These are phyloP conservation scores for Philopedon plagiatum DNA, from an alignment of 2,888 invertebrate genomes.

Conservation along the genomic window DNA sequence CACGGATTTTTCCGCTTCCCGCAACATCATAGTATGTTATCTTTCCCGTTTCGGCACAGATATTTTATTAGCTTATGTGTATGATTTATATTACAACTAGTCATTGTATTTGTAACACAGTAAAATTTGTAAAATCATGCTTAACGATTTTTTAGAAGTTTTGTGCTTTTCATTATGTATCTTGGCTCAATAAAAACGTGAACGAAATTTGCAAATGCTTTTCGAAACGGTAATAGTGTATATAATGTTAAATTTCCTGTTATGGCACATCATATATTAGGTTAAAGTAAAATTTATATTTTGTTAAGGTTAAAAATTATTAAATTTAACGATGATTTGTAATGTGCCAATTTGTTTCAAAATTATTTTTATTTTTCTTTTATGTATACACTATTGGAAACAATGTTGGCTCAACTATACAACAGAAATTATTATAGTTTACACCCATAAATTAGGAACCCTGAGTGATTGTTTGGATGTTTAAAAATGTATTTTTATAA, in stretches of 20 bases:
- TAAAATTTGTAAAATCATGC: not conserved
- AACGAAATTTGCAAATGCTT: slow-evolving; percentile 14
- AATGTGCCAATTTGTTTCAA: slow-evolving; percentile 18
- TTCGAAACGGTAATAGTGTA: slow-evolving; percentile 23
- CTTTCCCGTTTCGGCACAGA: no score
- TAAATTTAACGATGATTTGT: not conserved
- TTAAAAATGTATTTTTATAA: slow-evolving; percentile 14
- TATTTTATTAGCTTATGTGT: no score
- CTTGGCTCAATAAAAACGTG: slow-evolving; percentile 21
- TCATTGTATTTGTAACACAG: no score
- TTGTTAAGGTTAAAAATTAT: no score
- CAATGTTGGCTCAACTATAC: slow-evolving; percentile 34
- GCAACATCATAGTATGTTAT: no score
- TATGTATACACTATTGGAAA: slow-evolving; percentile 31
- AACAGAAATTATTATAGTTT: slow-evolving; percentile 22
- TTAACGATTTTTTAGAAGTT: not conserved
- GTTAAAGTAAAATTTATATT: no score
- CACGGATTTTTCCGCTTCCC: no score
- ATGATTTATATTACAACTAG: no score
- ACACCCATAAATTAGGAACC: slow-evolving; percentile 44
- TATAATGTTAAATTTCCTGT: slow-evolving; percentile 12
- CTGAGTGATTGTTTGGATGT: slow-evolving; percentile 41
- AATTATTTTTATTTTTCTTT: slow-evolving; percentile 15
- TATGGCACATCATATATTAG: slow-evolving; percentile 12
- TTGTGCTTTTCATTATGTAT: not conserved